phyloP scores from a whole-genome alignment of 2,797 vertebrate genomes.

The Zonotrichia albicollis region DNA sequence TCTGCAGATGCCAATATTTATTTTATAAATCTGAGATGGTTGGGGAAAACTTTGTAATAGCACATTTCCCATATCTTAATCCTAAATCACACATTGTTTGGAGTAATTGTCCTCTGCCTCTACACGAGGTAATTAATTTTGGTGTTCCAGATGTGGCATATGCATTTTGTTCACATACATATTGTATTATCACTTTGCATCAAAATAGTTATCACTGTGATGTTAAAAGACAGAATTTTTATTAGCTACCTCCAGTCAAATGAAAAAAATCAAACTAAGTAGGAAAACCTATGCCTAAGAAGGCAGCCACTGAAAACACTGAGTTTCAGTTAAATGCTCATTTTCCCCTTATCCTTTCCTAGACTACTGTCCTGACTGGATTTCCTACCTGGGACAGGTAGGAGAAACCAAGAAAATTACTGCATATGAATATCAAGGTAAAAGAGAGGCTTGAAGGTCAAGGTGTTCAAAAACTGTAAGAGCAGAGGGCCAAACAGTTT shows the following conservation, averaged over 20 bases:
- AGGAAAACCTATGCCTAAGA: background rate
- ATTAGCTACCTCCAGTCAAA: background rate
- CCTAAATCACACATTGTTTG: background rate
- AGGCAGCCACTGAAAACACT: background rate
- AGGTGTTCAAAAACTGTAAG: background rate
- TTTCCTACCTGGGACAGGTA: background rate
- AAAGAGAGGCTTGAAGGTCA: background rate
- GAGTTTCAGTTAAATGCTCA: background rate
- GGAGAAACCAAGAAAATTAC: background rate
- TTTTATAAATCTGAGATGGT: slow-evolving; percentile 27
- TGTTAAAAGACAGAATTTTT: slow-evolving; percentile 6
- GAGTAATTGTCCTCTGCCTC: background rate
- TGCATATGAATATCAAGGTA: background rate
- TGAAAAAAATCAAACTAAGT: background rate
- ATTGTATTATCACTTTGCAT: background rate
- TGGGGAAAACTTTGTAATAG: background rate
- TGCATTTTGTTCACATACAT: background rate
- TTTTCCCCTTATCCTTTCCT: background rate
- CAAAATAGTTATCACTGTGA: background rate
- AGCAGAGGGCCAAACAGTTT: background rate
- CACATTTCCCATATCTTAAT: background rate
- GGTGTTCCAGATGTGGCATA: background rate
- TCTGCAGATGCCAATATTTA: background rate
- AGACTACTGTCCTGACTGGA: background rate
- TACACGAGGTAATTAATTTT: background rate